Evolutionary conservation across 2,888 invertebrate species (phyloP), one percentile per base, ranked within the genome.

Genomic region (Ethmia dodecea): DNA sequence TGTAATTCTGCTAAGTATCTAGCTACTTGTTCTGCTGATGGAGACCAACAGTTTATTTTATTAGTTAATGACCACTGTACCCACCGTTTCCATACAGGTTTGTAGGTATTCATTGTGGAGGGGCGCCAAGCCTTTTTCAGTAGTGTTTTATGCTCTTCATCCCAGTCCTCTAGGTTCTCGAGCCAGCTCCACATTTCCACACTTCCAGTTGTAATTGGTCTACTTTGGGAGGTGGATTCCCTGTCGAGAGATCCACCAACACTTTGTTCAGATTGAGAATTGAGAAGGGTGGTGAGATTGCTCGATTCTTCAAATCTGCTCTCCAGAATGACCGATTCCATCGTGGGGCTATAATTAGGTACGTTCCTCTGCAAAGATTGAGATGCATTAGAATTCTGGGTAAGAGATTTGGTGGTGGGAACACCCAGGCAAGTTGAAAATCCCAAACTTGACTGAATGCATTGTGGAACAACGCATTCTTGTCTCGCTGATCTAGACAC

Each of bases 101-200:
- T 42, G 28, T 49, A 51, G 1, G 45, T 47, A 5, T 11, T 20
- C n/a, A 49, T 22, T 1, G 55, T 49, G 8, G 50, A 55, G 1
- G 14, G 13, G 3, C 49, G 32, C 51, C 51, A 52, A 15, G 43
- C 44, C 1, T 25, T 38, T 5, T 33, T 38, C 26, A 54, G 33
- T 0, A 49, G 9, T 1, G 37, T 13, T 28, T 31, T 22, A 29
- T 52, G 46, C 3, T 35, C 30, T 20, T 8, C 13, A 1, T 39
- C 18, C 50, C 47, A 50, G 27, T 42, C 20, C 0, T 30, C 13
- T 3, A 47, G 11, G 10, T 42, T 13, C 5, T 39, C 27, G 2
- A 28, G 13, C 54, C 54, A 54, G 40, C 49, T 46, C 38, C 40
- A 43, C 49, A 25, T 33, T 36, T 42, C 53, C 49, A 49, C 2